phyloP scores from a whole-genome alignment of 1,140 invertebrate genomes.

The Orchestia grillus region DNA sequence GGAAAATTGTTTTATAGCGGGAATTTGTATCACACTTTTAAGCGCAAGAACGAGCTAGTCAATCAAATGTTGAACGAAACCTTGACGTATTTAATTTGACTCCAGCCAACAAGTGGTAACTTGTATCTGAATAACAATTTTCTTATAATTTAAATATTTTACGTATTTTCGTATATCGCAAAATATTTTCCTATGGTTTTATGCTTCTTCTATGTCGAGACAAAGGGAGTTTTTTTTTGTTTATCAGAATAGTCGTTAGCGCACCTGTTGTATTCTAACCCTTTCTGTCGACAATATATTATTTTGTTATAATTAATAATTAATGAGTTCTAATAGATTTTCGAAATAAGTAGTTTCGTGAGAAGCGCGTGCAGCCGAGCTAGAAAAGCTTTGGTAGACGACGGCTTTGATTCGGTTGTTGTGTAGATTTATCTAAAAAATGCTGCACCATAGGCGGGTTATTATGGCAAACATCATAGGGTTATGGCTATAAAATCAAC shows the following conservation, averaged over 20 bases:
- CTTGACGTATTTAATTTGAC: not conserved
- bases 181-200: not conserved
- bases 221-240: not conserved
- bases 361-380: not conserved
- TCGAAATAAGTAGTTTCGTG: not conserved
- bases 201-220: not conserved
- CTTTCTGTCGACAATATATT: not conserved
- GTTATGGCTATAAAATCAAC: no score
- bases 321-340: not conserved
- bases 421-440: not conserved
- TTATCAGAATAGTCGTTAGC: not conserved
- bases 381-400: not conserved
- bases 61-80: not conserved
- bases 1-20: not conserved
- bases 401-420: not conserved
- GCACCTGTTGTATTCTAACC: not conserved
- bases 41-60: constrained; percentile 34
- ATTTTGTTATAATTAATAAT: not conserved
- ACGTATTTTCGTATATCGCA: not conserved
- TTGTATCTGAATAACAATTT: not conserved
- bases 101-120: not conserved
- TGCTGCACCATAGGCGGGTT: not conserved
- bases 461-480: no score
- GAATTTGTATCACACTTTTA: constrained; percentile 8
- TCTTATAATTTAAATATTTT: not conserved